A percentile compares a stretch with the other conserved stretches of the same genome.
phyloP scores from a whole-genome alignment of 2,113 vertebrate species.

The Entelurus aequoreus region DNA sequence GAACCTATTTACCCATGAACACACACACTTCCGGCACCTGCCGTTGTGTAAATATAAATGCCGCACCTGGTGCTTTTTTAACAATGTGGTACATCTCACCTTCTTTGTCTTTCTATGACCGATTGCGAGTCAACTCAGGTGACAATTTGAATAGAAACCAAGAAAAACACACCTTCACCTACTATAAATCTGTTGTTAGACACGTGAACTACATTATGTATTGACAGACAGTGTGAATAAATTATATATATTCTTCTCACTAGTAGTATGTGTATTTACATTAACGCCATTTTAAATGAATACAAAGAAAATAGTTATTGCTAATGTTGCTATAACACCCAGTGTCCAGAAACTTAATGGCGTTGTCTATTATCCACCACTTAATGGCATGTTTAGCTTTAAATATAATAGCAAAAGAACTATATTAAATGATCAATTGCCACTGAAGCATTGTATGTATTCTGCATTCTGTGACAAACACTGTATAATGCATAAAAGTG shows the following conservation, averaged over 20 bases:
- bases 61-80: not conserved
- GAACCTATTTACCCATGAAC: conserved; percentile 49
- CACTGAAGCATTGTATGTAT: not conserved
- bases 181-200: not conserved
- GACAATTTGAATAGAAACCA: not conserved
- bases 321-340: no score
- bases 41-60: conserved; percentile 9
- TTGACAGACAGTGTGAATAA: not conserved
- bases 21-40: not conserved
- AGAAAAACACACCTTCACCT: not conserved
- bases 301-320: no score
- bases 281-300: no score
- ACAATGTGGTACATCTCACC: not conserved
- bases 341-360: no score
- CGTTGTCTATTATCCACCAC: no score
- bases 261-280: not conserved
- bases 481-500: not conserved
- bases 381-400: no score
- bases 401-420: no score
- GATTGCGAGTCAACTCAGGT: not conserved
- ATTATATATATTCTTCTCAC: conserved; percentile 9
- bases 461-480: not conserved
- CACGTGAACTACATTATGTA: not conserved
- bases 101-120: not conserved
- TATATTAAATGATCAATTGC: no score